These are phyloP conservation scores for Phyllotreta striolata DNA, from an alignment of 2,888 invertebrate genomes.

Conservation along the genomic window DNA sequence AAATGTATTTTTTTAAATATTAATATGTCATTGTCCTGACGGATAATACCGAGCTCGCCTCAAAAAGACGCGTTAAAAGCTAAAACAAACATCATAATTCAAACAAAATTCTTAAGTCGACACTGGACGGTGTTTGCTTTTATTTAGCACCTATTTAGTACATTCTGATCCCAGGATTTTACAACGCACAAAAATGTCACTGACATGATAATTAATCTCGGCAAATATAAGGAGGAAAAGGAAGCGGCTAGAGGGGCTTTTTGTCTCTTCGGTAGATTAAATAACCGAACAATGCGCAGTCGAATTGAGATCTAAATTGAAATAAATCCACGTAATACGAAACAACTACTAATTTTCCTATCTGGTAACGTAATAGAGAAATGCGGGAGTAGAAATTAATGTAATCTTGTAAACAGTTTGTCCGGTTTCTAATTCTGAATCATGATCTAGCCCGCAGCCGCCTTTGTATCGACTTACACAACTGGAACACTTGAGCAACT, in stretches of 20 bases:
- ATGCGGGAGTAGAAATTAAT: conserved; percentile 54
- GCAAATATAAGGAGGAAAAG: conserved; percentile 22
- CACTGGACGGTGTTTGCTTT: conserved; percentile 35
- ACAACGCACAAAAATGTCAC: conserved; percentile 34
- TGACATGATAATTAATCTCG: conserved; percentile 30
- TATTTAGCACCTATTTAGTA: conserved; percentile 40
- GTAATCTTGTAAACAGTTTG: conserved; percentile 47
- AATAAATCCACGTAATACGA: too few relatives aligned
- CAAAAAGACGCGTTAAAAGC: conserved; percentile 38
- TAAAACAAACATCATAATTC: conserved; percentile 40
- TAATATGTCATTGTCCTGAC: conserved; percentile 27
- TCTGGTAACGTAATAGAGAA: conserved; percentile 32
- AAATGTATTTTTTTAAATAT: not conserved
- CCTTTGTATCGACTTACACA: conserved; percentile 37
- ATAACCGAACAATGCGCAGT: not conserved
- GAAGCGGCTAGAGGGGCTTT: conserved; percentile 7
- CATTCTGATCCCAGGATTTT: conserved; percentile 30
- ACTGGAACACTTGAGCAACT: conserved; percentile 32
- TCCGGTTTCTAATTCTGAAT: conserved; percentile 52
- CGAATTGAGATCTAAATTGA: too few relatives aligned
- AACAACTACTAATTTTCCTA: conserved; percentile 6
- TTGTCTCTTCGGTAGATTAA: conserved; percentile 9
- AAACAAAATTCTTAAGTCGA: conserved; percentile 38
- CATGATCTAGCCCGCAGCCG: conserved; percentile 44
- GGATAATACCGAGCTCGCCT: conserved; percentile 5